Conservation (phyloP, 1,140 invertebrate species). For the Mesaphorura yosii region DNA sequence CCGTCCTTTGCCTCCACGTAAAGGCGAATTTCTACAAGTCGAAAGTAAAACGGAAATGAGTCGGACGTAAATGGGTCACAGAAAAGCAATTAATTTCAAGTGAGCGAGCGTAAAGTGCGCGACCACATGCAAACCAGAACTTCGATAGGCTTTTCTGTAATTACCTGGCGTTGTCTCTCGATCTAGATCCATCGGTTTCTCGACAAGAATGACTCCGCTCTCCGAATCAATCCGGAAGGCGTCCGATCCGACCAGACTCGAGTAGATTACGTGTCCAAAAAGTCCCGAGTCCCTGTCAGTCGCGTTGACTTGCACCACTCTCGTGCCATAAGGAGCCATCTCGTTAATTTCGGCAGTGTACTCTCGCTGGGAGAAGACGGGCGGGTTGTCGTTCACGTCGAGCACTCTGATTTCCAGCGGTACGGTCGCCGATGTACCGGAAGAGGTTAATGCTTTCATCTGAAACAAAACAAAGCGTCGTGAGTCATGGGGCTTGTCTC, state of each 20-base stretch:
- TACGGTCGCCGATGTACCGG: constrained; percentile 49
- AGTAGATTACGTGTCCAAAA: constrained; percentile 62
- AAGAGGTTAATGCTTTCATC: constrained; percentile 58
- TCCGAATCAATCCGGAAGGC: constrained; percentile 64
- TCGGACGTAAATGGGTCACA: not conserved
- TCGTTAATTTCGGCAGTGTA: constrained; percentile 66
- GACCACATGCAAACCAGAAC: too few relatives aligned
- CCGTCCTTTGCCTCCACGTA: constrained; percentile 30
- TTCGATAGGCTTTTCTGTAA: not conserved
- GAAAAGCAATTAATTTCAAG: not conserved
- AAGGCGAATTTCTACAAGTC: constrained; percentile 26
- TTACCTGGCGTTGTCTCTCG: constrained; percentile 56
- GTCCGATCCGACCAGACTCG: constrained; percentile 57
- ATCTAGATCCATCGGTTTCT: constrained; percentile 60
- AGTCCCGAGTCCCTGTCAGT: constrained; percentile 18
- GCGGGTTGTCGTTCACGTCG: constrained; percentile 69
- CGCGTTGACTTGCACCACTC: constrained; percentile 53
- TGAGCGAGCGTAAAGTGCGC: too few relatives aligned
- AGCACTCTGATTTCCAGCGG: constrained; percentile 66
- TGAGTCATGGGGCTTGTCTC: too few relatives aligned
- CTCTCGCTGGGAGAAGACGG: constrained; percentile 52
- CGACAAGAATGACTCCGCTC: constrained; percentile 65
- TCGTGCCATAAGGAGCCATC: constrained; percentile 62
- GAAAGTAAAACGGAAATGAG: not conserved
- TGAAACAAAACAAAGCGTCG: constrained; percentile 35